A percentile compares a stretch with the other conserved stretches of the same genome.
Conservation (phyloP, 23 tunicate genomes). For the Corella eumyota region DNA sequence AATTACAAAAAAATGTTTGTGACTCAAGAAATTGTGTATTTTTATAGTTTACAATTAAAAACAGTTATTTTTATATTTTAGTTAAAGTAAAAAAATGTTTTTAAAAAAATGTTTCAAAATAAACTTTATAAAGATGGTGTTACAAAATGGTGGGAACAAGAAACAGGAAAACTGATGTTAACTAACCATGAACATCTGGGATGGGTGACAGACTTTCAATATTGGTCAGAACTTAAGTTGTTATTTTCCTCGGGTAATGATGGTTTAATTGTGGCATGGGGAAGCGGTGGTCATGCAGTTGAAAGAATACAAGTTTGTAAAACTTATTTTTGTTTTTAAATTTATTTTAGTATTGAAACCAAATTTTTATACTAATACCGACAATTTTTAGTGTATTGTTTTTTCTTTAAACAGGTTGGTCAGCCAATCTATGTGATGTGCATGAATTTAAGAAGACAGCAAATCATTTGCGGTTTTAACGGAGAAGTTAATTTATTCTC, state of each 20-base stretch:
- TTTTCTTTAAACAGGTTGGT: slow-evolving; percentile 21
- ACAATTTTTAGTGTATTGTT: too few relatives aligned
- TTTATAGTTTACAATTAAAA: too few relatives aligned
- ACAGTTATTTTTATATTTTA: too few relatives aligned
- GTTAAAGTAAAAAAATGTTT: too few relatives aligned
- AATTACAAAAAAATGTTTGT: neutral
- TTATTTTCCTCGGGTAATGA: slow-evolving; percentile 77
- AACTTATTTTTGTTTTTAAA: too few relatives aligned
- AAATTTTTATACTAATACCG: too few relatives aligned
- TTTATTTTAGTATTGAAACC: too few relatives aligned
- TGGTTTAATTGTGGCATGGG: slow-evolving; percentile 87
- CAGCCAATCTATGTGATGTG: slow-evolving; percentile 59
- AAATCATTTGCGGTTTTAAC: slow-evolving; percentile 65
- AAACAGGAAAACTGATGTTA: slow-evolving; percentile 61
- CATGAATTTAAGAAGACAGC: slow-evolving; percentile 56
- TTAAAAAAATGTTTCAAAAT: neutral
- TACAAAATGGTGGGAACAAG: slow-evolving; percentile 96
- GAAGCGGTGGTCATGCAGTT: slow-evolving; percentile 69
- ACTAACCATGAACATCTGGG: slow-evolving; percentile 63
- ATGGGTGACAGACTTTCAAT: slow-evolving; percentile 79
- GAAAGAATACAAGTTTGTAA: slow-evolving; percentile 50
- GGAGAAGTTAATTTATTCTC: slow-evolving; percentile 33
- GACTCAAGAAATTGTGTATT: too few relatives aligned
- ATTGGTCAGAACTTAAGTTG: slow-evolving; percentile 54
- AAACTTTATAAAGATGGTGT: slow-evolving; percentile 50